Evolutionary conservation across 1,140 invertebrate species (phyloP).

Genomic region (Dendrolimus kikuchii): DNA sequence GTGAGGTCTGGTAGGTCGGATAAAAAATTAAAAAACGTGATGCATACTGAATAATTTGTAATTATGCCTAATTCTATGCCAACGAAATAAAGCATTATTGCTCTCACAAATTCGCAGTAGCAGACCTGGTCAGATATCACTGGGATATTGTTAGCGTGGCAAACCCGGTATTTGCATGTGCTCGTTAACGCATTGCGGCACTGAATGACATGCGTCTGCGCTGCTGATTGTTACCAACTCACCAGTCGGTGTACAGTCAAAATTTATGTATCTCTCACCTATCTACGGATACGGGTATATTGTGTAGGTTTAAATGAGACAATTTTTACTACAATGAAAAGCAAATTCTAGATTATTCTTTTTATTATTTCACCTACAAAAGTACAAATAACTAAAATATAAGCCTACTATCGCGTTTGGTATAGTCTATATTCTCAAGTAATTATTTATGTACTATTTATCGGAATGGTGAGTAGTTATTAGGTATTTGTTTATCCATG

Average conservation of each 20-base stretch:
- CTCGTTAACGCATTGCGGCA: conserved; percentile 57
- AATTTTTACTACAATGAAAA: neutral
- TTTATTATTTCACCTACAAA: too few species aligned
- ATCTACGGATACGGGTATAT: neutral
- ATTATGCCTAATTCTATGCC: neutral
- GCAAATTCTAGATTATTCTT: too few species aligned
- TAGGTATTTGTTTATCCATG: too few species aligned
- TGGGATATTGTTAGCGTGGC: conserved; percentile 49
- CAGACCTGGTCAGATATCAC: conserved; percentile 12
- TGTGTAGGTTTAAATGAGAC: neutral
- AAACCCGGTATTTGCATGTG: conserved; percentile 54
- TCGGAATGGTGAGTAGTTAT: too few species aligned
- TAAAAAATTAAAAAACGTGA: too few species aligned
- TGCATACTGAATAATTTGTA: too few species aligned
- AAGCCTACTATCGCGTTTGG: too few species aligned
- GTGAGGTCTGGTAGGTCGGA: too few species aligned
- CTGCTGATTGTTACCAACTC: conserved; percentile 33
- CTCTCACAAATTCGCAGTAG: conserved; percentile 21
- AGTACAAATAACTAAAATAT: too few species aligned
- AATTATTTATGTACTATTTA: too few species aligned
- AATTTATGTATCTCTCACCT: too few species aligned
- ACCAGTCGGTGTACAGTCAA: neutral
- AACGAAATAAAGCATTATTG: neutral
- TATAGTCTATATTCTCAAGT: too few species aligned
- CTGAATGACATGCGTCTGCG: conserved; percentile 49